Evolutionary conservation across 2,797 vertebrate genomes (phyloP), one percentile per base, ranked within the genome.

Genomic region (Chanos chanos): DNA sequence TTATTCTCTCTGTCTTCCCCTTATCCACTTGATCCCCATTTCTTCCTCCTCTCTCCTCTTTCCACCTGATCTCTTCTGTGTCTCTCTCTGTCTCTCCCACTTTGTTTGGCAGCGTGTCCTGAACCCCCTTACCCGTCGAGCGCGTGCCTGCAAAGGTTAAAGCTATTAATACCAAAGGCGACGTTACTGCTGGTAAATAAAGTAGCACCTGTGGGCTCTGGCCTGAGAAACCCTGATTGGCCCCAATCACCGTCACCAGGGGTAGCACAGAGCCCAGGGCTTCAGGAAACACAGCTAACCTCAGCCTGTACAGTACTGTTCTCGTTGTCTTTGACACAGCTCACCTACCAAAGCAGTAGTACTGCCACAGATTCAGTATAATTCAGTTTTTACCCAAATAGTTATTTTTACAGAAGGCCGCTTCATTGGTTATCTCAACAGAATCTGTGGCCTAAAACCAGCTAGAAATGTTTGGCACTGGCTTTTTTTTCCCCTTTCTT

Each of bases 131-230:
- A 64, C 68, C 76, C 67, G 52, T 63, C 61, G 66, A 50, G 58
- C 60, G 71, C 77, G 57, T 86, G 82, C 81, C 81, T 83, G 68
- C 81, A 85, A 88, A 87, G 84, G 83, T 86, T 86, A 77, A 83
- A 79, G 76, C 85, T 88, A 88, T 86, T 85, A 86, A 86, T 87
- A 88, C 67, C 69, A 56, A 49, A 81, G 61, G 56, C 72, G n/a
- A n/a, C n/a, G n/a, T 41, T 16, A 31, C 33, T 57, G 12, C 21
- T 51, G 24, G 59, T 52, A 61, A 52, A 52, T 52, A 52, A 47
- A 27, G 33, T 7, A 21, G n/a, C 39, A 41, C 39, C 39, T 41
- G 39, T 41, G 39, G 18, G 39, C 18, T 15, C 13, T 5, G 36
- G 24, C 3, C 3, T 5, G 27, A 27, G 4, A 28, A 27, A 28